Conservation (phyloP, 2,888 invertebrate species). For the Rugalucina vietnamica region DNA sequence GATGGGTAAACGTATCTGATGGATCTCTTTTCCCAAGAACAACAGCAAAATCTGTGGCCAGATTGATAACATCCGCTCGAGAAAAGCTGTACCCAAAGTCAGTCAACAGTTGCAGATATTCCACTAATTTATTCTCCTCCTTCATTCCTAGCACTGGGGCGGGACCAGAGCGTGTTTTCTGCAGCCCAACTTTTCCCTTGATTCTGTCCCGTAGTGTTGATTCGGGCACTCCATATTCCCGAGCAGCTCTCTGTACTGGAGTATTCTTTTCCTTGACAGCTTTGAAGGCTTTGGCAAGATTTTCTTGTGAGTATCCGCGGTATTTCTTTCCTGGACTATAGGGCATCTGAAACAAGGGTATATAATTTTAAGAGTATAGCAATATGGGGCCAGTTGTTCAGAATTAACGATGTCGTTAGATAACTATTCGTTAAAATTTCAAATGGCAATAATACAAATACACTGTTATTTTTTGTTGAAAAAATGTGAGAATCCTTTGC, state of each 20-base stretch:
- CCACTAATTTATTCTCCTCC: constrained; percentile 59
- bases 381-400: too few relatives aligned
- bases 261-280: constrained; percentile 53
- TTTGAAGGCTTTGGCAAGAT: constrained; percentile 45
- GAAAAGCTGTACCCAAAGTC: constrained; percentile 59
- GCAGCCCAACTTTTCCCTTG: constrained; percentile 52
- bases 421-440: too few relatives aligned
- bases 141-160: constrained; percentile 54
- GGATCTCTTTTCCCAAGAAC: constrained; percentile 59
- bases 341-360: constrained; percentile 45
- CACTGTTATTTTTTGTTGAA: too few relatives aligned
- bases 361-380: too few relatives aligned
- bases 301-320: constrained; percentile 53
- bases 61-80: constrained; percentile 54
- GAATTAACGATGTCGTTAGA: too few relatives aligned
- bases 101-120: constrained; percentile 49
- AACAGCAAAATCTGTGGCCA: constrained; percentile 60
- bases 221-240: constrained; percentile 57
- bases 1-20: constrained; percentile 57
- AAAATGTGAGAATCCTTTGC: too few relatives aligned
- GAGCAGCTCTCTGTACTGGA: constrained; percentile 57
- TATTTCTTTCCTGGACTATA: constrained; percentile 49
- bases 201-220: constrained; percentile 59
- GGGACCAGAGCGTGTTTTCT: constrained; percentile 53
- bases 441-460: too few relatives aligned